Evolutionary conservation across 1,140 invertebrate species (phyloP).

Genomic region (Coelopa frigida): DNA sequence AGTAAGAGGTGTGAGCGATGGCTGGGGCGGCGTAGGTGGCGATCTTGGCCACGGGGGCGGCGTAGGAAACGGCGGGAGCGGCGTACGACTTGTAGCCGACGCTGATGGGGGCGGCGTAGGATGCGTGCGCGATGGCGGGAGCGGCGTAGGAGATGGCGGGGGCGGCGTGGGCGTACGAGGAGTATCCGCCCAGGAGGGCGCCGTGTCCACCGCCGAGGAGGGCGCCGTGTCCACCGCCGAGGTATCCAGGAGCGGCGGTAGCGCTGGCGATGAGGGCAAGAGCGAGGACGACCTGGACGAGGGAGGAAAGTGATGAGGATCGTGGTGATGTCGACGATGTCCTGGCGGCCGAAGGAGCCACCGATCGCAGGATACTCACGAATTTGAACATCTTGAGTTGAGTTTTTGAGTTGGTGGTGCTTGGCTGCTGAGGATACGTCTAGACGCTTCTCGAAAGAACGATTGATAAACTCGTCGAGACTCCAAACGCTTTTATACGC

Average conservation of each 20-base stretch:
- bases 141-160: conserved; percentile 17
- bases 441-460: no score
- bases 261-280: conserved; percentile 15
- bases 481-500: no score
- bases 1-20: not conserved
- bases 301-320: not conserved
- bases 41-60: not conserved
- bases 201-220: conserved; percentile 12
- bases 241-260: conserved; percentile 30
- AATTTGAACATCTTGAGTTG: no score
- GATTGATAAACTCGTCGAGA: no score
- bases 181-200: conserved; percentile 12
- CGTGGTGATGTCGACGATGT: not conserved
- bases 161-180: conserved; percentile 13
- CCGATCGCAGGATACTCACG: no score
- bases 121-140: conserved; percentile 8
- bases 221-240: conserved; percentile 20
- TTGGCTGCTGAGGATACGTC: no score
- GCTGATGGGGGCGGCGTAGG: not conserved
- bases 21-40: not conserved
- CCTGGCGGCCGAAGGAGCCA: no score
- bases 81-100: not conserved
- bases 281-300: not conserved
- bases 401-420: no score
- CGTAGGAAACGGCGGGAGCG: conserved; percentile 1